A percentile compares a stretch with the other conserved stretches of the same genome.
These are phyloP conservation scores for Carassius carassius DNA, from an alignment of 2,113 vertebrate genomes.

Conservation along the genomic window DNA sequence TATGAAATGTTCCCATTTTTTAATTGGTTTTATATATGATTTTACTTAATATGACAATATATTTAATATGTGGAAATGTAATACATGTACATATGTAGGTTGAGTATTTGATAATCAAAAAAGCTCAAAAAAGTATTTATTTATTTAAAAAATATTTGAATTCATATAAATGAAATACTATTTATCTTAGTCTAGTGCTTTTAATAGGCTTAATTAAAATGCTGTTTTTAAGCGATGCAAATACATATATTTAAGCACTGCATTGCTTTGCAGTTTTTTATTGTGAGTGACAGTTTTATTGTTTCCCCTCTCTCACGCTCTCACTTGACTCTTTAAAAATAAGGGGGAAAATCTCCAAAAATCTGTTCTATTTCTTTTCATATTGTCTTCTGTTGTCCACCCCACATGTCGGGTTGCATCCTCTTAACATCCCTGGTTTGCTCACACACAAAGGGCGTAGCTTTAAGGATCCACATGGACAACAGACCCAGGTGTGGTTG, in stretches of 20 bases:
- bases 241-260: not conserved
- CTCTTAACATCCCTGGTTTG: not conserved
- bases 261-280: not conserved
- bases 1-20: no score
- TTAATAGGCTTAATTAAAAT: not conserved
- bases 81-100: not conserved
- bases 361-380: not conserved
- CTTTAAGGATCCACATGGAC: constrained; percentile 7
- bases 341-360: not conserved
- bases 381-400: not conserved
- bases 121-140: not conserved
- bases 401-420: not conserved
- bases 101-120: not conserved
- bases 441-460: constrained; percentile 35
- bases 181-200: not conserved
- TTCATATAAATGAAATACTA: not conserved
- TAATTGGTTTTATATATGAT: no score
- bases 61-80: no score
- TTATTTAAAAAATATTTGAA: no score
- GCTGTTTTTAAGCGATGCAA: not conserved
- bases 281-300: no score
- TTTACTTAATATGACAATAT: no score
- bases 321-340: not conserved
- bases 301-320: not conserved
- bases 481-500: constrained; percentile 49